Evolutionary conservation across 2,888 invertebrate species (phyloP), one percentile per base, ranked within the genome.

Genomic region (Protonemura montana): DNA sequence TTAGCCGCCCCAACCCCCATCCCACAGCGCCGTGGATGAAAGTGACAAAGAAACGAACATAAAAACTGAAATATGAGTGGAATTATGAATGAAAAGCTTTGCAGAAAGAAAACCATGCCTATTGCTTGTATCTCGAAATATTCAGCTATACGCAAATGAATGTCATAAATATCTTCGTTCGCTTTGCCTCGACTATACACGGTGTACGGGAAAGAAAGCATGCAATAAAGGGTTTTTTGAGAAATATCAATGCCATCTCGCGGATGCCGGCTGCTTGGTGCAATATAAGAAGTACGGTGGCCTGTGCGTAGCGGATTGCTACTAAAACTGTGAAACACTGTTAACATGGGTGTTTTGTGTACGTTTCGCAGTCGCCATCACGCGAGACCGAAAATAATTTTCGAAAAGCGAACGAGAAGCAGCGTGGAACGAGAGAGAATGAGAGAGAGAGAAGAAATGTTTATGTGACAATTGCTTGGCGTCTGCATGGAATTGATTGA

Each of bases 51-150:
- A 88, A 87, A 86, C 87, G 83, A 78, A 87, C 86, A 87, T 88
- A 87, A 88, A 87, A 88, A 88, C 87, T 88, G 87, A 88, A 86
- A 88, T 88, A 88, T 88, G 87, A 84, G 87, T 80, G 86, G 87
- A 88, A 88, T 87, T 88, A 87, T 87, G 86, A 86, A 85, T 85
- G 85, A 87, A 86, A 87, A 85, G 85, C 77, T 85, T 59, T 86
- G 85, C 35, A 81, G 82, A 85, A 86, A 85, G 85, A 82, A 84
- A 85, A 27, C 84, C 28, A 27, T 81, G 25, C 59, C 84, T 84
- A 84, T 84, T 84, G 84, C 84, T 83, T 84, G 76, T 84, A 84
- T 84, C 84, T 84, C 84, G 84, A 59, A 84, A 84, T 76, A 84
- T 76, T 59, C 84, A 28, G 84, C 84, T 87, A 76, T 87, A 87